phyloP scores from a whole-genome alignment of 2,888 invertebrate genomes.

The Drosophila paramelanica region DNA sequence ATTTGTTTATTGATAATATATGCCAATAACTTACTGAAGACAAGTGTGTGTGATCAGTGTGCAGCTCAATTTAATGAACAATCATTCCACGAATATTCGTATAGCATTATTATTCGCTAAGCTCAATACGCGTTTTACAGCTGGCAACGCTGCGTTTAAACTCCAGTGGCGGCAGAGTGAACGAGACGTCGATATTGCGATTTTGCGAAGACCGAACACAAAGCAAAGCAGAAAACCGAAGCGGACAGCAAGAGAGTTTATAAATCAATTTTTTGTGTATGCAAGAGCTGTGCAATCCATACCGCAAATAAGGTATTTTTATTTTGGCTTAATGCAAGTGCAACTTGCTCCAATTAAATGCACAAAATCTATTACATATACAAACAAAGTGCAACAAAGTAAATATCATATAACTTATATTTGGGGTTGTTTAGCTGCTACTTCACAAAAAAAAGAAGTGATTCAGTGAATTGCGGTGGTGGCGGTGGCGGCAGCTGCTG shows the following conservation, averaged over 20 bases:
- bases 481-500: conserved; percentile 46
- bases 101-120: conserved; percentile 9
- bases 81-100: conserved; percentile 4
- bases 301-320: conserved; percentile 73
- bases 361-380: background rate
- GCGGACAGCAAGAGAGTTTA: conserved; percentile 76
- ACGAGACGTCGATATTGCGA: conserved; percentile 59
- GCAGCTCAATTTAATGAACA: background rate
- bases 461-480: conserved; percentile 31
- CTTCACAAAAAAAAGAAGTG: conserved; percentile 22
- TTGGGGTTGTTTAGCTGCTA: conserved; percentile 21
- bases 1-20: conserved; percentile 11
- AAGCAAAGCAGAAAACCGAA: conserved; percentile 79
- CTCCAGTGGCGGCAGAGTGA: conserved; percentile 44
- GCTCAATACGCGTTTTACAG: conserved; percentile 12
- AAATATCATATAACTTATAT: conserved; percentile 9
- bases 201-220: conserved; percentile 76
- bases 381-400: conserved; percentile 27
- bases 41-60: background rate
- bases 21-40: background rate
- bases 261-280: conserved; percentile 85
- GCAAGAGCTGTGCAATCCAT: conserved; percentile 75
- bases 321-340: conserved; percentile 22
- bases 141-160: conserved; percentile 55
- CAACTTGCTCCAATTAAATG: conserved; percentile 19